Percentiles rank a stretch among this genome's conserved stretches.
Conservation (phyloP, 2,888 invertebrate genomes). For the Busseola fusca region DNA sequence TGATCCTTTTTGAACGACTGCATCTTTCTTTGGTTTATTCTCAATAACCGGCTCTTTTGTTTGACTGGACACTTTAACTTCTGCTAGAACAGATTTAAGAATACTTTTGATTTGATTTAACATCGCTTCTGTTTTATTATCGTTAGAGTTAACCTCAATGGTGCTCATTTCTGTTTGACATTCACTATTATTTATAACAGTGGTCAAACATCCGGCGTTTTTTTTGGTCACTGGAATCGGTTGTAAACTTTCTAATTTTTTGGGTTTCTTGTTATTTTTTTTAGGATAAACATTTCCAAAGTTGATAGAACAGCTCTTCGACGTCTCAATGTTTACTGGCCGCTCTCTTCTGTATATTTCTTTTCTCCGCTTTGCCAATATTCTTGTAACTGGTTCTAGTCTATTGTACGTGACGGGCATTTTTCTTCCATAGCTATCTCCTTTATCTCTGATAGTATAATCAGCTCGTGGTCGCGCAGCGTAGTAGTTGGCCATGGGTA, state of each 20-base stretch:
- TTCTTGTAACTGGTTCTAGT: conserved; percentile 46
- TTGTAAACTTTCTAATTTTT: conserved; percentile 45
- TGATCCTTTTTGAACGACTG: conserved; percentile 75
- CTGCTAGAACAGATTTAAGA: conserved; percentile 78
- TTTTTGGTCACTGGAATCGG: conserved; percentile 47
- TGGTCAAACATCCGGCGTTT: conserved; percentile 70
- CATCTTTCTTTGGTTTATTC: conserved; percentile 74
- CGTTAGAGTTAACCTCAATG: conserved; percentile 52
- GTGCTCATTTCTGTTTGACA: conserved; percentile 69
- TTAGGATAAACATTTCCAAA: conserved; percentile 72
- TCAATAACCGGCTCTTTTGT: conserved; percentile 54
- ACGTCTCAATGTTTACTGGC: conserved; percentile 52
- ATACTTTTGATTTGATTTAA: conserved; percentile 82
- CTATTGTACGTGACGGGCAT: conserved; percentile 29
- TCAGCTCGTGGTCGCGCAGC: conserved; percentile 39
- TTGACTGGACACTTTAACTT: conserved; percentile 78
- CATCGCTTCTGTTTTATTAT: conserved; percentile 76
- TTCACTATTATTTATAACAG: conserved; percentile 64
- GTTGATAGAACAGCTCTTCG: conserved; percentile 71
- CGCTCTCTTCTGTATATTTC: conserved; percentile 44
- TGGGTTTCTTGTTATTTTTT: conserved; percentile 38
- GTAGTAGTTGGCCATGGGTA: conserved; percentile 58
- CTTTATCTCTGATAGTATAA: conserved; percentile 16
- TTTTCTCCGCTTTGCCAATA: conserved; percentile 44
- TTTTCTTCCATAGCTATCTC: conserved; percentile 40